Base-by-base conservation (phyloP, 2,888 invertebrate species). In the Epinotia demarniana region DNA sequence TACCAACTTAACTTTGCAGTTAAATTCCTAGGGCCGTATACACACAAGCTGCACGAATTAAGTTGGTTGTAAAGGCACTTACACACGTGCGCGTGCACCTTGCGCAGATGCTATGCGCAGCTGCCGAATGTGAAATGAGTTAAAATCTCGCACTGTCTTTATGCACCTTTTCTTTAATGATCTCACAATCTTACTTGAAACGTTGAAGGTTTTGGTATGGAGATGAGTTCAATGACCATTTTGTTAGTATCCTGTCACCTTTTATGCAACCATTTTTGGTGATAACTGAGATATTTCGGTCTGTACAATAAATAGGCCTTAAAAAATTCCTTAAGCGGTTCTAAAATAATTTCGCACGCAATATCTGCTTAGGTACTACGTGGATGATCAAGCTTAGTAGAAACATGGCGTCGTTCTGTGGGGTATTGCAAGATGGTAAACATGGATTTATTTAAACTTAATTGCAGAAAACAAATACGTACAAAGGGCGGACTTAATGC, bases 31-130 rank as follows among this genome's bases (percentile, higher is more conserved):
- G 0, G 19, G 80, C 81, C 81, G 81, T 81, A 82, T 84, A 82
- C 81, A 82, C 83, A 81, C 74, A 63, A 67, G 70, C 58, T 55
- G 80, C 66, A 77, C 70, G 16, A 39, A 19, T 4, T 23, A 75
- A 67, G 27, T 81, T 76, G 55, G 67, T 55, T 13, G 27, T 66
- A 33, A 69, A 69, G 60, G 43, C 23, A 6, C 11, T 19, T 46
- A 79, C 83, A 86, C 89, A 89, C 90, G 89, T 88, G 89, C 87
- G 81, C 76, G 62, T 67, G 79, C 90, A 90, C 89, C 90, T 87
- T 89, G 89, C 86, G 88, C 90, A 90, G 89, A 84, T 90, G 90
- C 84, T 53, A 53, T 53, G 80, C 82, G 86, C 91, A 91, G 89
- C 92, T 91, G 92, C 80, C 81, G 77, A 76, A 69, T 68, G 60